A percentile compares a stretch with the other conserved stretches of the same genome.
phyloP scores from a whole-genome alignment of 2,797 vertebrate species.

The Manis javanica region DNA sequence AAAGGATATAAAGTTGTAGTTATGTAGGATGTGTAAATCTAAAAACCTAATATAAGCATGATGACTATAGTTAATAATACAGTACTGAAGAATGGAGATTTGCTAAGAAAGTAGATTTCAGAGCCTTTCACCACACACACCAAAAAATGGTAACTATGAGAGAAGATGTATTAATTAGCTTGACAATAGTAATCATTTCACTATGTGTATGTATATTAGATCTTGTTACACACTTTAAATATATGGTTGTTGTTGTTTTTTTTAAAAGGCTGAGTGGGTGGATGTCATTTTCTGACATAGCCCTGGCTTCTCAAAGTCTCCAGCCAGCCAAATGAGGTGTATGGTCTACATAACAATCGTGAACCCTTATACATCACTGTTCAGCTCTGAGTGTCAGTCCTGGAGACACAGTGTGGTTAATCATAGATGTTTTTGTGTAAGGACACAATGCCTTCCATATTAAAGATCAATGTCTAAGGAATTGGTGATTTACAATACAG shows the following conservation, averaged over 20 bases:
- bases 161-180: neutral
- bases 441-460: neutral
- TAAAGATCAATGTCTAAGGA: slow-evolving; percentile 58
- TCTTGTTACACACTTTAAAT: neutral
- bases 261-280: neutral
- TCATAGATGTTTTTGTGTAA: neutral
- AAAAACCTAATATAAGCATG: neutral
- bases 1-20: neutral
- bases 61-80: neutral
- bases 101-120: neutral
- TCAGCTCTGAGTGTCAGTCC: neutral
- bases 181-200: neutral
- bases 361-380: neutral
- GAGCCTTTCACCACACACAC: neutral
- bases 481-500: slow-evolving; percentile 50
- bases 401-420: neutral
- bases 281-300: neutral
- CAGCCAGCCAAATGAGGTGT: neutral
- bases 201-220: neutral
- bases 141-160: neutral
- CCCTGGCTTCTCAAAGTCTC: neutral
- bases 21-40: neutral
- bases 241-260: neutral
- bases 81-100: neutral
- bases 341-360: fast-evolving